Evolutionary conservation across 2,888 invertebrate species (phyloP).

Genomic region (Agrotis exclamationis): DNA sequence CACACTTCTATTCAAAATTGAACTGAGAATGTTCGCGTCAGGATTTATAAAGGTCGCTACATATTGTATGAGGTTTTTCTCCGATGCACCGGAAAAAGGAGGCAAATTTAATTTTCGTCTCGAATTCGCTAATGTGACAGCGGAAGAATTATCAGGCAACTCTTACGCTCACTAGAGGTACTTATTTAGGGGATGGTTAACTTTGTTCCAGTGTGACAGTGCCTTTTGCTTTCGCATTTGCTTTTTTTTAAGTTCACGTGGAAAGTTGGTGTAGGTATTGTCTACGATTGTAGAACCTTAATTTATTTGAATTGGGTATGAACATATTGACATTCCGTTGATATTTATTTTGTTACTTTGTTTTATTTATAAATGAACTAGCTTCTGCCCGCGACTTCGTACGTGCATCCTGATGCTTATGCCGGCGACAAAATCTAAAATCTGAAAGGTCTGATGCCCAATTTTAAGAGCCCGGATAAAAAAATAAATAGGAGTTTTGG

Average conservation of each 20-base stretch:
- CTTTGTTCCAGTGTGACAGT: slow-evolving; percentile 50
- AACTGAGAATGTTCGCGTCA: slow-evolving; percentile 60
- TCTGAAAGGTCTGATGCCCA: too few species aligned
- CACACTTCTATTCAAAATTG: slow-evolving; percentile 54
- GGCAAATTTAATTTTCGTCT: slow-evolving; percentile 73
- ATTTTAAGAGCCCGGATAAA: too few species aligned
- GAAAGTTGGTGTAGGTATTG: slow-evolving; percentile 1
- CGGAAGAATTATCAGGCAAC: slow-evolving; percentile 68
- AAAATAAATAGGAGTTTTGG: too few species aligned
- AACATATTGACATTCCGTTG: too few species aligned
- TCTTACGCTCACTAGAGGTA: slow-evolving; percentile 47
- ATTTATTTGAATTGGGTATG: too few species aligned
- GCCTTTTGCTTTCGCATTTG: slow-evolving; percentile 24
- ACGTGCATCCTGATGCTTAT: too few species aligned
- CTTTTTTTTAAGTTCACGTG: slow-evolving; percentile 37
- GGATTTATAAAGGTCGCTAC: slow-evolving; percentile 62
- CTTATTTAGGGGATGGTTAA: slow-evolving; percentile 54
- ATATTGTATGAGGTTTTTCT: slow-evolving; percentile 65
- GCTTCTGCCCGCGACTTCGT: too few species aligned
- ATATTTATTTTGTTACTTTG: too few species aligned
- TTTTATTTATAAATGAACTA: too few species aligned
- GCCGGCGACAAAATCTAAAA: too few species aligned
- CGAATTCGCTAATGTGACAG: slow-evolving; percentile 73
- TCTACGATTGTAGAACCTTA: neutral
- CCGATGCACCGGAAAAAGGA: slow-evolving; percentile 63